These are phyloP conservation scores for Phylloscopus trochiloides DNA, from an alignment of 2,113 vertebrate genomes.

Conservation along the genomic window DNA sequence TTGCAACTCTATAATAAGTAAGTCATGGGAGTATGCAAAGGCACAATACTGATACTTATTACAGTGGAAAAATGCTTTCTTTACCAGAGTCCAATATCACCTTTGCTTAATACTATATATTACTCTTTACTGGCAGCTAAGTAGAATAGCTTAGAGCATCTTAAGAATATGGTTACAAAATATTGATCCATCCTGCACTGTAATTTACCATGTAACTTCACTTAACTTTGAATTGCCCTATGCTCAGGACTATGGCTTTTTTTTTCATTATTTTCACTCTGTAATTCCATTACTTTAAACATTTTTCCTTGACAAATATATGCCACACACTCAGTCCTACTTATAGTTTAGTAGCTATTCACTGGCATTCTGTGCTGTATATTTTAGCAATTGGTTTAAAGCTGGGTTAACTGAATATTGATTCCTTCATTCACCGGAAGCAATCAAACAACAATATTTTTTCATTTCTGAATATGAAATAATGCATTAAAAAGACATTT, in stretches of 20 bases:
- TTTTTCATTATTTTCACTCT: background rate
- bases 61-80: background rate
- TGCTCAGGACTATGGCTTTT: background rate
- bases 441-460: background rate
- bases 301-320: conserved; percentile 39
- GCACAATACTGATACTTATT: background rate
- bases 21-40: background rate
- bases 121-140: background rate
- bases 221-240: conserved; percentile 23
- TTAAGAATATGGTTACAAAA: background rate
- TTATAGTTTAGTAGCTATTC: background rate
- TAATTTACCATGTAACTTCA: background rate
- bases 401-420: background rate
- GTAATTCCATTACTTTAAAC: conserved; percentile 5
- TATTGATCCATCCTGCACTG: background rate
- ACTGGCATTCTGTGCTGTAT: background rate
- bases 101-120: background rate
- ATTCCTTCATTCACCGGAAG: background rate
- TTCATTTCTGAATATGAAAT: background rate
- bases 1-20: background rate
- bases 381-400: conserved; percentile 46
- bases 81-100: background rate
- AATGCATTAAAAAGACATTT: background rate
- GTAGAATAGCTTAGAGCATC: background rate
- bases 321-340: background rate